phyloP scores from a whole-genome alignment of 2,113 vertebrate species.

The Bungarus multicinctus region DNA sequence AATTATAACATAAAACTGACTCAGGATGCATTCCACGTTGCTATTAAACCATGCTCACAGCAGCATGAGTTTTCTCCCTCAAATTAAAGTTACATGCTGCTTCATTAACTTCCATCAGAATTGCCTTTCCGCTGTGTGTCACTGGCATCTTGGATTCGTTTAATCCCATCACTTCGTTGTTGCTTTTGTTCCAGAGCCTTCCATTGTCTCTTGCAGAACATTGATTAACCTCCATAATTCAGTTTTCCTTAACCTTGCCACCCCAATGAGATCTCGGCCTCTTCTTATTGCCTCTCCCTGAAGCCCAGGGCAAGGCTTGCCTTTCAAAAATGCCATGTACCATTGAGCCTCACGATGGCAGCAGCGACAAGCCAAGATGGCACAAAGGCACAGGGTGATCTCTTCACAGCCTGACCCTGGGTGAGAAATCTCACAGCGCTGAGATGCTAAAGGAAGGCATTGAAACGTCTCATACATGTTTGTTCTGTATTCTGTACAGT shows the following conservation, averaged over 20 bases:
- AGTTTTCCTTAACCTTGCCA: not conserved
- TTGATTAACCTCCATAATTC: not conserved
- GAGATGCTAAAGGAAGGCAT: conserved; percentile 13
- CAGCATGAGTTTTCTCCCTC: not conserved
- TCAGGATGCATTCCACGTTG: not conserved
- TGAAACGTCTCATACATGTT: conserved; percentile 1
- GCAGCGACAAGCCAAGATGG: conserved; percentile 52
- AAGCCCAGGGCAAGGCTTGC: not conserved
- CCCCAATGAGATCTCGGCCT: not conserved
- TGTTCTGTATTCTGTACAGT: no score
- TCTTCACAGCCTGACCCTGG: conserved; percentile 50
- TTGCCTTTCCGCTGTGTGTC: conserved; percentile 10
- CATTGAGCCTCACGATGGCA: conserved; percentile 61
- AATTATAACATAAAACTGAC: not conserved
- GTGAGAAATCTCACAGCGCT: conserved; percentile 40
- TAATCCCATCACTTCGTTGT: not conserved
- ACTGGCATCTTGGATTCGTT: not conserved
- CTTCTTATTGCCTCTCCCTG: not conserved
- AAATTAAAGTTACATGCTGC: not conserved
- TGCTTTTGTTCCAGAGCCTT: not conserved
- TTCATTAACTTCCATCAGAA: not conserved
- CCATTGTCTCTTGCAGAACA: not conserved
- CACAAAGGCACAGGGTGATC: conserved; percentile 46
- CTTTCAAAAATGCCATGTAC: conserved; percentile 7
- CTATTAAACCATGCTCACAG: not conserved